Evolutionary conservation across 1,140 invertebrate genomes (phyloP).

Genomic region (Drosophila malerkotliana): DNA sequence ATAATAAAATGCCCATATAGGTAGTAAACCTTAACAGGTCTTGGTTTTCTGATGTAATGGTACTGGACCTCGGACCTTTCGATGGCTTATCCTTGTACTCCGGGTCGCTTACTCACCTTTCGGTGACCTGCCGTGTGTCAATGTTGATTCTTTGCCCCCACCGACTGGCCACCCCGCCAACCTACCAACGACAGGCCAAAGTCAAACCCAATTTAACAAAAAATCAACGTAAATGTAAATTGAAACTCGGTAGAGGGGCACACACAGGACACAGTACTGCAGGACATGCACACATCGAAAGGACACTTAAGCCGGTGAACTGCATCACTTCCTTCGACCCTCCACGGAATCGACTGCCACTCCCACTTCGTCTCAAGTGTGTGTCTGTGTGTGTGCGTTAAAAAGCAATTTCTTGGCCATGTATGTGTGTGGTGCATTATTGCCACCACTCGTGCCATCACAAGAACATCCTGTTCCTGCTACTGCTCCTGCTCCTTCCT

Average conservation of each 20-base stretch:
- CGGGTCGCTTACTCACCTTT: slow-evolving; percentile 45
- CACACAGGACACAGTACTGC: slow-evolving; percentile 3
- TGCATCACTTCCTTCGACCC: slow-evolving; percentile 25
- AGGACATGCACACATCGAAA: slow-evolving; percentile 8
- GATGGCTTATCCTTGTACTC: no score
- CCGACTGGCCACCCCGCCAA: no score
- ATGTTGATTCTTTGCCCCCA: slow-evolving; percentile 62
- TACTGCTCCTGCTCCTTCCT: slow-evolving; percentile 23
- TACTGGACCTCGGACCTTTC: no score
- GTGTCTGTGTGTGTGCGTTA: slow-evolving; percentile 66
- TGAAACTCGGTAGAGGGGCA: slow-evolving; percentile 56
- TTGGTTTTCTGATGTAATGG: no score
- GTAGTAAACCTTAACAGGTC: no score
- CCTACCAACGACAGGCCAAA: slow-evolving; percentile 51
- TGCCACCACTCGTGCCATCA: slow-evolving; percentile 10
- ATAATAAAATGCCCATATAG: no score
- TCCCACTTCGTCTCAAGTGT: slow-evolving; percentile 3
- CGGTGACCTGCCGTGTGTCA: slow-evolving; percentile 48
- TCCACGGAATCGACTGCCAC: neutral
- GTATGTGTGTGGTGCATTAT: slow-evolving; percentile 25
- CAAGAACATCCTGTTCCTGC: slow-evolving; percentile 1
- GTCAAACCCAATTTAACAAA: slow-evolving; percentile 79
- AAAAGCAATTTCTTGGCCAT: slow-evolving; percentile 70
- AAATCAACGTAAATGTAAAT: slow-evolving; percentile 79
- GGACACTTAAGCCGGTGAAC: slow-evolving; percentile 36